Evolutionary conservation across 2,113 vertebrate genomes (phyloP).

Genomic region (Oxyura jamaicensis): DNA sequence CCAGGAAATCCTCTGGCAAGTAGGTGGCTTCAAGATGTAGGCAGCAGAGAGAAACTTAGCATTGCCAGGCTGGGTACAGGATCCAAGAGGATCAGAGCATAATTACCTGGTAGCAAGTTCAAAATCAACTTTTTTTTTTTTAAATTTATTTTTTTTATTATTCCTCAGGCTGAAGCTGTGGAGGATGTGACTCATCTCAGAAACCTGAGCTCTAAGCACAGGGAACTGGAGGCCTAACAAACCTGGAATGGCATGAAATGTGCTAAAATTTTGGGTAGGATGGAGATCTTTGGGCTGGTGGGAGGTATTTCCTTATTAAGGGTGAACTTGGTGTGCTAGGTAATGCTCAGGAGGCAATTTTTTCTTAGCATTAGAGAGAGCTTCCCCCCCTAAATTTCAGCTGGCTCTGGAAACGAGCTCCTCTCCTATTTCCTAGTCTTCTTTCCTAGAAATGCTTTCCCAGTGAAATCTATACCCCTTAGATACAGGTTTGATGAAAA

Average conservation of each 20-base stretch:
- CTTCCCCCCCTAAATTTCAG: background rate
- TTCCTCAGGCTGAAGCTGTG: too few relatives aligned
- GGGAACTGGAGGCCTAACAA: background rate
- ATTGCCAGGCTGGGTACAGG: too few relatives aligned
- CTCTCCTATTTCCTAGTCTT: background rate
- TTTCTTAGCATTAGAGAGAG: background rate
- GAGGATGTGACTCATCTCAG: accelerated
- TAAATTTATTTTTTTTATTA: too few relatives aligned
- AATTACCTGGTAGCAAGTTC: background rate
- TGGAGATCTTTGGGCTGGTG: background rate
- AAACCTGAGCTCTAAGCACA: background rate
- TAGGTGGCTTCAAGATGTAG: background rate
- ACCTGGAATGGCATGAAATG: background rate
- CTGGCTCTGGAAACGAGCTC: background rate
- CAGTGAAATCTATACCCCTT: background rate
- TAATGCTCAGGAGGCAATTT: background rate
- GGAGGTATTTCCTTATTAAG: background rate
- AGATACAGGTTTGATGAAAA: background rate
- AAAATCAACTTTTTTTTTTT: background rate
- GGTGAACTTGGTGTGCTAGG: background rate
- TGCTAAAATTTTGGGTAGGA: background rate
- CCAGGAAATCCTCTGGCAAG: background rate
- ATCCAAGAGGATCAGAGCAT: accelerated
- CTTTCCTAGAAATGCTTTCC: background rate
- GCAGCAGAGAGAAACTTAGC: background rate